Evolutionary conservation across 2,797 vertebrate genomes (phyloP).

Genomic region (Arnoldichthys spilopterus): DNA sequence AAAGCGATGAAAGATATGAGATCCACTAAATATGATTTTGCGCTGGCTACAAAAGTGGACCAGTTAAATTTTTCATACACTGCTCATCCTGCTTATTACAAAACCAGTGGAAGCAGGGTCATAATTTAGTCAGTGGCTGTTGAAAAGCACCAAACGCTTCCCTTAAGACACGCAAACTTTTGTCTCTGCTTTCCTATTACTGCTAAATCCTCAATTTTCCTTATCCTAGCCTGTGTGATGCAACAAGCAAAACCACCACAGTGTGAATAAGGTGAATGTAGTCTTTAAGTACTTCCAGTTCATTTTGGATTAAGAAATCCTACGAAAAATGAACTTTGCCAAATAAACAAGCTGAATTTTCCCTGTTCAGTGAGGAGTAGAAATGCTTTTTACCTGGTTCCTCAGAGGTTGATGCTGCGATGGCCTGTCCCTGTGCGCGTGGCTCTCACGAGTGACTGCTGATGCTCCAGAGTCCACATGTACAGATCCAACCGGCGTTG

Average conservation of each 20-base stretch:
- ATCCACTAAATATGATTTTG: not conserved
- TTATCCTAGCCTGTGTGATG: not conserved
- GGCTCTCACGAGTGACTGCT: constrained; percentile 90
- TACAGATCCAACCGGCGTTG: constrained; percentile 94
- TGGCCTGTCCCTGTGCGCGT: constrained; percentile 89
- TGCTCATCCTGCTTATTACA: not conserved
- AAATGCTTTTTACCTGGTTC: constrained; percentile 85
- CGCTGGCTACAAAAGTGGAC: not conserved
- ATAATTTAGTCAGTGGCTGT: no score
- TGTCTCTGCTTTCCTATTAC: no score
- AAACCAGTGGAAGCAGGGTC: no score
- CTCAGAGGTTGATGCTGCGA: constrained; percentile 90
- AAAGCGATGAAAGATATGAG: not conserved
- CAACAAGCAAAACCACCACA: not conserved
- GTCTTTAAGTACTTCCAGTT: not conserved
- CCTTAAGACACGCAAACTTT: no score
- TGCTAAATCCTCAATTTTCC: no score
- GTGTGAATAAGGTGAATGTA: not conserved
- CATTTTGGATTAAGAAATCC: not conserved
- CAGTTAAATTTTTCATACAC: constrained; percentile 6
- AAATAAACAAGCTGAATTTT: constrained; percentile 6
- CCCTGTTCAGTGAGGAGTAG: not conserved
- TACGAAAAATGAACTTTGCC: constrained; percentile 4
- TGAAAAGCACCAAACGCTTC: no score
- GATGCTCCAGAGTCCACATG: constrained; percentile 93